phyloP scores from a whole-genome alignment of 1,140 invertebrate genomes.

The Apis florea region DNA sequence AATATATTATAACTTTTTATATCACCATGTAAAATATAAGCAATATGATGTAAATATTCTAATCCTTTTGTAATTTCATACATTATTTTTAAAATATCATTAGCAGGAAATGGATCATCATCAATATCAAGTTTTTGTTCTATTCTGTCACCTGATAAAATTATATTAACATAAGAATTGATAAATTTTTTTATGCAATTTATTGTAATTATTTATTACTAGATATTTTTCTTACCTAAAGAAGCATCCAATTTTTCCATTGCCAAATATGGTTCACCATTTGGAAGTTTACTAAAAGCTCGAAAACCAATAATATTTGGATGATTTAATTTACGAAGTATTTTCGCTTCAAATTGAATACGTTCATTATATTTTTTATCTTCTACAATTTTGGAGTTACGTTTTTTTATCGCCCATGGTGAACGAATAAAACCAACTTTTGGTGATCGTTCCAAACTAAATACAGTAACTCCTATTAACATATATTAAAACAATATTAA shows the following conservation, averaged over 20 bases:
- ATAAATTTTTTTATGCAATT: neutral
- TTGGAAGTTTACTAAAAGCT: constrained; percentile 83
- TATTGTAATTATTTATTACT: neutral
- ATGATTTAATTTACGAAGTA: constrained; percentile 87
- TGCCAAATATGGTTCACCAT: constrained; percentile 85
- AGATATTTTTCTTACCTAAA: constrained; percentile 75
- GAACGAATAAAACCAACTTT: constrained; percentile 84
- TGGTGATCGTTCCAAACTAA: constrained; percentile 87
- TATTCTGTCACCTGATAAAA: constrained; percentile 83
- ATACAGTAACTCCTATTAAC: constrained; percentile 86
- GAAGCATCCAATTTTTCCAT: constrained; percentile 86
- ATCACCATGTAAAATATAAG: constrained; percentile 89
- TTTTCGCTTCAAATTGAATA: constrained; percentile 86
- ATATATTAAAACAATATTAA: constrained; percentile 28
- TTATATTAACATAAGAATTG: constrained; percentile 16
- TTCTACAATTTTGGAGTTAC: constrained; percentile 78
- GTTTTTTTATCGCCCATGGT: constrained; percentile 91
- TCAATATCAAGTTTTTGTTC: constrained; percentile 84
- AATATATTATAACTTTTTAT: constrained; percentile 92
- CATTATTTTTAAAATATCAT: constrained; percentile 84
- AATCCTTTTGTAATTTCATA: constrained; percentile 86
- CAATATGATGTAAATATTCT: constrained; percentile 89
- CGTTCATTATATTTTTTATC: constrained; percentile 79
- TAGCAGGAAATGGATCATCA: constrained; percentile 82
- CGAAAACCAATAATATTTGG: constrained; percentile 92